Base-by-base conservation (phyloP, 2,797 vertebrate genomes). In the Halcyon smyrnensis region DNA sequence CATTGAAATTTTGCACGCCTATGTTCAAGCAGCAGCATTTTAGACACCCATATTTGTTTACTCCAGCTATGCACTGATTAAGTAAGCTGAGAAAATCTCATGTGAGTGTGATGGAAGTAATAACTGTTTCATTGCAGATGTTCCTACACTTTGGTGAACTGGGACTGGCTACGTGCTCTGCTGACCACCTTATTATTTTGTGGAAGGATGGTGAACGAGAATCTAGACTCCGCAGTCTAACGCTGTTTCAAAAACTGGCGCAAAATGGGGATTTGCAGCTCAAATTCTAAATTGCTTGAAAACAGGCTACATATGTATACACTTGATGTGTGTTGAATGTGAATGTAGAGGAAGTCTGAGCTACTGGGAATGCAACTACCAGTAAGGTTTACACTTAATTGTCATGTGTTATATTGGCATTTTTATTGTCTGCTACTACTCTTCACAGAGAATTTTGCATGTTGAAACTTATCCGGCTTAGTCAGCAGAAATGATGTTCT, bases 201-300 rank as follows among this genome's bases (percentile, higher is more conserved):
- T 99, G 99, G 99, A 99, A 99, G 97, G 98, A 99, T 63, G 99
- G 99, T 69, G 99, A 99, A 85, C 95, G 97, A 75, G 98, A 99
- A 97, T 99, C 99, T 18, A 98, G 97, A 84, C 97, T 99, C 64
- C 99, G 99, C 93, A 99, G 99, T 91, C 98, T 99, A 87, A 98
- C 98, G 6, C 98, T 99, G 2, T 99, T 99, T 95, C 98, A 98
- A 28, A 99, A 99, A 91, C 97, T 99, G 96, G 99, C 99, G 68
- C 98, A 99, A 89, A 98, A 98, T 17, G 98, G 98, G 90, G 98
- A 98, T 70, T 97, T 99, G 39, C 87, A 98, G 87, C 83, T 89
- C 56, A 68, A 34, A 78, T 62, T 95, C 81, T 97, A 97, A 94
- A 60, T 76, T 53, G 56, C 70, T 84, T 43, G n/a, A 86, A 27